Percentiles rank a stretch among this genome's conserved stretches.
phyloP scores from a whole-genome alignment of 2,113 vertebrate genomes.

The Plotosus lineatus region DNA sequence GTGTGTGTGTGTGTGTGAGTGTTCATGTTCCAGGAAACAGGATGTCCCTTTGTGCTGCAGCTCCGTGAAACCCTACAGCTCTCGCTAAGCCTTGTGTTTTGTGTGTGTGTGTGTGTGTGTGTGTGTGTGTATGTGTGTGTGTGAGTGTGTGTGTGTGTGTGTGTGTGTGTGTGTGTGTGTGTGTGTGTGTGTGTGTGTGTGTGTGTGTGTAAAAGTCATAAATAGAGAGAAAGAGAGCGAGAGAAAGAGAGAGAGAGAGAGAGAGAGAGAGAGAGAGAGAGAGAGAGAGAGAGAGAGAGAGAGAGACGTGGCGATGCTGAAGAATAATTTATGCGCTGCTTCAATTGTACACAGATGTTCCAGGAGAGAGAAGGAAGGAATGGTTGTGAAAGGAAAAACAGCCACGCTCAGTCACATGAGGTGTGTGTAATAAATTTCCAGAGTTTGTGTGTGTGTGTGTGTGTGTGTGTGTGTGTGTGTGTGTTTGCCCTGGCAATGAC shows the following conservation, averaged over 20 bases:
- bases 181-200: background rate
- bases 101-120: slow-evolving; percentile 16
- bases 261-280: background rate
- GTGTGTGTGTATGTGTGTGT: slow-evolving; percentile 14
- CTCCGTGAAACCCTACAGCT: slow-evolving; percentile 29
- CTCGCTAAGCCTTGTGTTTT: slow-evolving; percentile 2
- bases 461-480: slow-evolving; percentile 55
- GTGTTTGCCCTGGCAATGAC: slow-evolving; percentile 60
- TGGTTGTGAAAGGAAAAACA: slow-evolving; percentile 50
- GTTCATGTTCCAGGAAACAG: slow-evolving; percentile 48
- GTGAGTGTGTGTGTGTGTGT: background rate
- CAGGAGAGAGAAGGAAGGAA: slow-evolving; percentile 31
- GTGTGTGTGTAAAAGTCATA: background rate
- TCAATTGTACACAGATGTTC: slow-evolving; percentile 63
- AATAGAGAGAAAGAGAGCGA: background rate
- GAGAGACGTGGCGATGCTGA: slow-evolving; percentile 50
- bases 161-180: background rate
- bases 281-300: slow-evolving; percentile 32
- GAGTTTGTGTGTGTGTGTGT: slow-evolving; percentile 49
- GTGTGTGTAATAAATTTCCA: slow-evolving; percentile 48
- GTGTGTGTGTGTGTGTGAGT: slow-evolving; percentile 20
- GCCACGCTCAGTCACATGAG: slow-evolving; percentile 50
- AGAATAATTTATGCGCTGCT: slow-evolving; percentile 59
- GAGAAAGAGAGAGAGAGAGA: background rate
- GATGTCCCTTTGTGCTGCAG: slow-evolving; percentile 48